Base-by-base conservation (phyloP, 2,113 vertebrate species). In the Lipotes vexillifer region DNA sequence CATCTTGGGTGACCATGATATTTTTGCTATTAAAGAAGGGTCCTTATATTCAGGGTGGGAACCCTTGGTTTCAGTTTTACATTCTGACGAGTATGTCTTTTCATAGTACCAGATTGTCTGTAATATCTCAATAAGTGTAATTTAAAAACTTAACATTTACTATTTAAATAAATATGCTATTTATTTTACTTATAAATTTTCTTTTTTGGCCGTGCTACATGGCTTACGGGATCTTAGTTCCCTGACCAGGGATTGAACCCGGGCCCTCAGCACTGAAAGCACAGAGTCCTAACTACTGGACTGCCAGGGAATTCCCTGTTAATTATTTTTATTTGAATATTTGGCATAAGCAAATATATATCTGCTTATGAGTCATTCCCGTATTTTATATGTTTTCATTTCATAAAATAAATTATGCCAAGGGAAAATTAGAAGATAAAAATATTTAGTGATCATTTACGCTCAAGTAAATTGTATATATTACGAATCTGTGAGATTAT, bases 321-420 rank as follows among this genome's bases (percentile, higher is more conserved):
- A 61, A n/a, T 88, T 84, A 46, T 44, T 94, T 96, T 88, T 92
- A 84, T 75, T 95, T 97, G 27, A 27, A 1, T 85, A n/a, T 92
- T 83, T 94, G 65, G 15, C 52, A 3, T 41, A 68, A 72, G 20
- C 17, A 86, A 80, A 29, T 90, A 78, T 74, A 15, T 74, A 55
- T 93, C 15, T 90, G 23, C 29, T 80, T 72, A n/a, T 87, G 87
- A 90, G 11, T 68, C 15, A 90, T 89, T 93, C 95, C 25, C 23
- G 15, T 3, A 75, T 77, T 94, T 90, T 90, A 59, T 81, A 13
- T 2, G 14, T 96, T 97, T 98, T 96, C 94, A 77, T 96, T 92
- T 85, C 49, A 5, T 93, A 78, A 93, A 59, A 88, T 6, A 92
- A 93, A 38, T 92, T 59, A 92, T 96, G 97, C 78, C 29, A 38